A percentile compares a stretch with the other conserved stretches of the same genome.
Evolutionary conservation across 1,140 invertebrate species (phyloP).

Genomic region (Pseudomyrmex sp.): DNA sequence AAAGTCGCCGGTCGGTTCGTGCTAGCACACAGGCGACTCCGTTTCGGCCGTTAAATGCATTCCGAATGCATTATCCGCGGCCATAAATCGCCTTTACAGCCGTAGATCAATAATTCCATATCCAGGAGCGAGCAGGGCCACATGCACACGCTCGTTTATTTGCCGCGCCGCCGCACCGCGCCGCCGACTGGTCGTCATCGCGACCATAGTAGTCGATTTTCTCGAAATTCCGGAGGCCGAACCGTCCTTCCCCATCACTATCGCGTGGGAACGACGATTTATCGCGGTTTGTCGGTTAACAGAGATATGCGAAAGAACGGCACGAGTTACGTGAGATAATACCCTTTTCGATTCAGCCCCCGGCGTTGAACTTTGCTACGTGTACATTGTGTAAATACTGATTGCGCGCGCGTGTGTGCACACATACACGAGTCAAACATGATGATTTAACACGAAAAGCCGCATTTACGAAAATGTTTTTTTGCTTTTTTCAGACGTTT

Average conservation of each 20-base stretch:
- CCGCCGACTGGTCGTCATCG: conserved; percentile 49
- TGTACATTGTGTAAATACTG: conserved; percentile 17
- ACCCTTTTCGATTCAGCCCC: not conserved
- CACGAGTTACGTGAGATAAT: conserved; percentile 27
- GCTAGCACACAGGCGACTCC: conserved; percentile 54
- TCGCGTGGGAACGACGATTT: conserved; percentile 59
- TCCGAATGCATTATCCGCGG: conserved; percentile 79
- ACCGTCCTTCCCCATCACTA: conserved; percentile 45
- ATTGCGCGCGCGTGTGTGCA: not conserved
- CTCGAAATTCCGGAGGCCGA: conserved; percentile 64
- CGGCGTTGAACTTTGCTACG: conserved; percentile 15
- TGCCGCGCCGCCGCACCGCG: conserved; percentile 63
- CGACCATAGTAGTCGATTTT: conserved; percentile 58
- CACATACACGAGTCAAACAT: no score
- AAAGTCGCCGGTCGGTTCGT: conserved; percentile 68
- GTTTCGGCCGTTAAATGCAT: conserved; percentile 76
- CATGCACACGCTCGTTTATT: conserved; percentile 69
- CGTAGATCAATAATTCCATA: conserved; percentile 81
- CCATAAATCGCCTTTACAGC: conserved; percentile 78
- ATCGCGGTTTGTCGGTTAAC: conserved; percentile 60
- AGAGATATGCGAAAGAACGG: conserved; percentile 28
- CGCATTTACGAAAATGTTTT: no score
- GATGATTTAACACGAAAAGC: no score
- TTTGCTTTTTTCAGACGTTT: no score
- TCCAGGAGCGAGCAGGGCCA: conserved; percentile 70